Base-by-base conservation (phyloP, 2,888 invertebrate species). In the Tryphoninae sp. region DNA sequence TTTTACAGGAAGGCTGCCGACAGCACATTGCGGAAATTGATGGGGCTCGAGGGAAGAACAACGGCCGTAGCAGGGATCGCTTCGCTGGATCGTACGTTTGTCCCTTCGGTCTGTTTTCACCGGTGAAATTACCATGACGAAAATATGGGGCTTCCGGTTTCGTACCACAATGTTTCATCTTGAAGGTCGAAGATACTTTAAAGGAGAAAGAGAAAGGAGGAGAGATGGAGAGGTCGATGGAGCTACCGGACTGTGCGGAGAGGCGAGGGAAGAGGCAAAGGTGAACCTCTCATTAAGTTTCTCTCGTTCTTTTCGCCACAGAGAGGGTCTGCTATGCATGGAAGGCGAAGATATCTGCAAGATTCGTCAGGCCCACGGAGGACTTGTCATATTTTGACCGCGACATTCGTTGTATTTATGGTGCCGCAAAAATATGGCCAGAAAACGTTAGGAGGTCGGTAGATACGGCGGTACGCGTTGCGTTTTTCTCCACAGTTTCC, bases 311-410 rank as follows among this genome's bases (percentile, higher is more conserved):
- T 72, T 59, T 49, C 23, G 65, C 62, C 59, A 9, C 67, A 68
- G 68, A 62, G 67, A 55, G 42, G 26, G 7, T 73, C 61, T 42
- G 62, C 55, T 59, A 58, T 40, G 62, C 51, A 2, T 40, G 19
- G 23, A 49, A 19, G 16, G 64, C 45, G 45, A 23, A 80, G 62
- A 76, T 62, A 74, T 79, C 58, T 71, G 6, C 58, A 68, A 59
- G 55, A 26, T 58, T 16, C 42, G 67, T 19, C 42, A 59, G 51
- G 23, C 13, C 68, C 68, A 84, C 82, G 84, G 64, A 82, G 76
- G 75, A 86, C 85, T 88, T 88, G 89, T 90, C 89, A 90, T 90
- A 90, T 90, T 89, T 87, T 91, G 91, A 88, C 90, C 91, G 90
- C 89, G 87, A 81, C 82, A 68, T 33, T 84, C 87, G 86, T 78